These are phyloP conservation scores for Cheilosia pagana DNA, from an alignment of 2,888 invertebrate species.

Conservation along the genomic window DNA sequence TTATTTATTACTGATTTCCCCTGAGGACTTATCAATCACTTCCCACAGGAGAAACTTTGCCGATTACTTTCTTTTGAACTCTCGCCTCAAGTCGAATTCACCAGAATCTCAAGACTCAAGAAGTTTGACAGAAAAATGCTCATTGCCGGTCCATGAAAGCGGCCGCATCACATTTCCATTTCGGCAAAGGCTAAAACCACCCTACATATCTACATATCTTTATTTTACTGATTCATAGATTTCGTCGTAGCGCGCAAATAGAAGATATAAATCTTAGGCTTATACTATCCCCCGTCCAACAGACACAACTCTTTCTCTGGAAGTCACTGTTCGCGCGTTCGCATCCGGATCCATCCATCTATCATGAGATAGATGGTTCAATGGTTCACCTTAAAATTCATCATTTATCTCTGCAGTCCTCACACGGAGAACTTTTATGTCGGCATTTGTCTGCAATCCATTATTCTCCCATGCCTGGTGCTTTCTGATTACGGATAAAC, in stretches of 20 bases:
- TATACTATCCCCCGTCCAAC: conserved; percentile 56
- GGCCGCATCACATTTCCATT: conserved; percentile 18
- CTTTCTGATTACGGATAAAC: conserved; percentile 66
- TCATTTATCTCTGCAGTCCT: conserved; percentile 67
- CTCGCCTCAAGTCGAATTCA: conserved; percentile 37
- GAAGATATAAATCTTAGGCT: conserved; percentile 74
- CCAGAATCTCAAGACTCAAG: conserved; percentile 50
- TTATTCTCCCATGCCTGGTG: conserved; percentile 65
- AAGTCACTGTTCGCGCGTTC: conserved; percentile 69
- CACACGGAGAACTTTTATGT: conserved; percentile 58
- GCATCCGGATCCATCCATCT: conserved; percentile 70
- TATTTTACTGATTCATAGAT: conserved; percentile 38
- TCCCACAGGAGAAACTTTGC: conserved; percentile 46
- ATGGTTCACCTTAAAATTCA: conserved; percentile 74
- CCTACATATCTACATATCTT: background rate
- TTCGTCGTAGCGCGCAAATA: conserved; percentile 57
- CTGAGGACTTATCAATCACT: conserved; percentile 59
- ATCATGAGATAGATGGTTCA: conserved; percentile 73
- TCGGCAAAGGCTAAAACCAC: background rate
- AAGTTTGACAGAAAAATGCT: conserved; percentile 55
- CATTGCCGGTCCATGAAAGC: background rate
- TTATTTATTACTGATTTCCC: conserved; percentile 60
- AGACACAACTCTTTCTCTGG: conserved; percentile 69
- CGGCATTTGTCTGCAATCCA: conserved; percentile 74
- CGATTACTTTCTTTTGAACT: conserved; percentile 60